Percentiles rank a stretch among this genome's conserved stretches.
Evolutionary conservation across 1,140 invertebrate species (phyloP).

Genomic region (Heliconius hermathena): DNA sequence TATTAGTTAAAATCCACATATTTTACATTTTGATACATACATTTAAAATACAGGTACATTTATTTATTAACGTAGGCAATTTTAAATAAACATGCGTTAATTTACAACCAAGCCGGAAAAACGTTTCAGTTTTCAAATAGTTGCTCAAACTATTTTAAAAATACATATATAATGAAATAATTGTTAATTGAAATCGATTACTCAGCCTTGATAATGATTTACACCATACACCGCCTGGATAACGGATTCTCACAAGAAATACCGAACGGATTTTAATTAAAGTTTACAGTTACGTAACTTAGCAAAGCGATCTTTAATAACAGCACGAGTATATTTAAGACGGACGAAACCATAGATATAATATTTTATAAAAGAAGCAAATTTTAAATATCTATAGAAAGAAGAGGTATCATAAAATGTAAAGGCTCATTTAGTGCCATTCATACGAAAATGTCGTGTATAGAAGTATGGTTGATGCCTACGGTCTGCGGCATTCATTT

Average conservation of each 20-base stretch:
- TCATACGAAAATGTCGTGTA: conserved; percentile 2
- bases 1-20: no score
- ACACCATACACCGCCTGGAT: conserved; percentile 24
- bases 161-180: neutral
- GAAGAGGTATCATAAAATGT: conserved; percentile 6
- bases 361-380: neutral
- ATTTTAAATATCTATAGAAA: neutral
- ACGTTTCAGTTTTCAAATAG: neutral
- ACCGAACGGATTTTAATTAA: conserved; percentile 37
- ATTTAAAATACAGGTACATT: no score
- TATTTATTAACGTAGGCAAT: no score
- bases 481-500: neutral
- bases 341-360: neutral
- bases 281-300: conserved; percentile 33
- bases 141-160: neutral
- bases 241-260: conserved; percentile 33
- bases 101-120: neutral
- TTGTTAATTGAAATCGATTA: neutral
- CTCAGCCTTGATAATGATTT: conserved; percentile 13
- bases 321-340: conserved; percentile 5
- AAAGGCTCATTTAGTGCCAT: conserved; percentile 11
- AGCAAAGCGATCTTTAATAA: neutral
- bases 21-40: no score
- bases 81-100: neutral
- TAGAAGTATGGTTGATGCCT: neutral